Base-by-base conservation (phyloP, 2,113 vertebrate species). In the Nematolebias whitei region DNA sequence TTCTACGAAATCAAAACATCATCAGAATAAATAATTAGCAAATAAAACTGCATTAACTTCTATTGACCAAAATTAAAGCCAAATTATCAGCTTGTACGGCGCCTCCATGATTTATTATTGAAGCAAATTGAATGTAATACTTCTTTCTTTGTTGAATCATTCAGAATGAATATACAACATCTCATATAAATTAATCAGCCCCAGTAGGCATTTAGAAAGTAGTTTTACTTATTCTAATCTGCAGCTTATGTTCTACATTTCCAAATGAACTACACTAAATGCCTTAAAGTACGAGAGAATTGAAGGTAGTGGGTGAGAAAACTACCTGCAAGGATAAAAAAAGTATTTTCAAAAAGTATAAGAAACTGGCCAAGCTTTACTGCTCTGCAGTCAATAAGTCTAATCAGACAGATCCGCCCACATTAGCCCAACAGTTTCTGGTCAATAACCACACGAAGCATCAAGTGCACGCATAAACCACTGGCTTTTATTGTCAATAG, bases 391-490 rank as follows among this genome's bases (percentile, higher is more conserved):
- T 78, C 83, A 78, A 73, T 73, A 62, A 12, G 18, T 61, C 62
- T 72, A 40, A 87, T 81, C 83, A 69, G 35, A 75, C 76, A 7
- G 54, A 24, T 73, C 69, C 29, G 44, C 71, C 70, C 79, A 74
- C 76, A 62, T 71, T 63, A 75, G 9, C 48, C 15, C 66, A 68
- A 69, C 69, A 76, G 60, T 80, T 69, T 29, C 59, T 23, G 73
- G 22, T 82, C 68, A 60, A 75, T 80, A 79, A 77, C 68, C 73
- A 63, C 76, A 71, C 1, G 38, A 66, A 19, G 53, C 60, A 69
- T 79, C 76, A 72, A 63, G 69, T 45, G 54, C 47, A 15, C 32
- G 54, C 19, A 57, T 79, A 69, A 82, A 70, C 63, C 70, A 43
- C 7, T 2, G 18, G 43, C 64, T 67, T 67, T 73, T 44, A 60